Evolutionary conservation across 2,797 vertebrate genomes (phyloP), one percentile per base, ranked within the genome.

Genomic region (Acipenser oxyrinchus): DNA sequence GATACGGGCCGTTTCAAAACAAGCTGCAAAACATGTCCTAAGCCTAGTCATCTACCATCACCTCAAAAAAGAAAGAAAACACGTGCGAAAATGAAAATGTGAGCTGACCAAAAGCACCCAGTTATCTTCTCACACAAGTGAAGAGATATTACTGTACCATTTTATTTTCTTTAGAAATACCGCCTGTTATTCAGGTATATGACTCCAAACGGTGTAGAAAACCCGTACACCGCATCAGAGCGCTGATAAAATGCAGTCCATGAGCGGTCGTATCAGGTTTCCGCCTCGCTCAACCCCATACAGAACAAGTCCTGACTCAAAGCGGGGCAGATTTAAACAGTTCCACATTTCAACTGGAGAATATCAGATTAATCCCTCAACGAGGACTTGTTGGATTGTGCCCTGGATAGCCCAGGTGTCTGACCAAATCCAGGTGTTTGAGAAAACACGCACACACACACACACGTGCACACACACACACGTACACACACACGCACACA

Each of bases 381-480:
- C 78, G 80, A 83, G 83, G 82, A 75, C 86, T 72, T 86, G 83
- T 87, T 79, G 80, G 77, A 81, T 84, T 85, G 81, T 84, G 82
- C 81, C 83, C 80, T 68, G 79, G 75, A 78, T 80, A 76, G 74
- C 74, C 84, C 86, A 86, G 88, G 83, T 88, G 88, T 75, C 82
- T 83, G 78, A 76, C 81, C 81, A 70, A 70, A 81, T 84, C 82
- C 86, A 89, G 85, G 87, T 89, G 88, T 78, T 78, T 74, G 72
- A 76, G 74, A 80, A 84, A 82, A 80, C 78, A 85, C 83, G 68
- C 79, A 74, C 77, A 75, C 79, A 68, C 60, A 59, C 49, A 62
- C 18, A 51, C 8, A 51, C 23, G 3, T 2, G 3, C 23, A 37
- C 23, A 37, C 23, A 37, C 23, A 37, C 23, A 37, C 23, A 18